Evolutionary conservation across 2,888 invertebrate genomes (phyloP).

Genomic region (Brassicogethes aeneus): DNA sequence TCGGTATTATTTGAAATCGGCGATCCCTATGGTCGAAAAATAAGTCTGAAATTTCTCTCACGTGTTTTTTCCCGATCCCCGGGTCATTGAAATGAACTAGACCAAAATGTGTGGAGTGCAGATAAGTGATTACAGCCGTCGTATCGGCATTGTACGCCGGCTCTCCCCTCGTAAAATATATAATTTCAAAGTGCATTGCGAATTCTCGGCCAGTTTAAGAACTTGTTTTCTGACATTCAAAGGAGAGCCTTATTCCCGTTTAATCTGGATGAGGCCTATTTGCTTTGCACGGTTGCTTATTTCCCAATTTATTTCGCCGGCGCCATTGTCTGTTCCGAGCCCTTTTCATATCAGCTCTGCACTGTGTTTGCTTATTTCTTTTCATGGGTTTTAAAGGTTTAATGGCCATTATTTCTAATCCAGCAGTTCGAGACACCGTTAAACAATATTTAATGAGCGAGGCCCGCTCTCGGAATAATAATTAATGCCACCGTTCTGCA

Average conservation of each 20-base stretch:
- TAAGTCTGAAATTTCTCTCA: too few relatives aligned
- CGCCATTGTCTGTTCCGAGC: constrained; percentile 14
- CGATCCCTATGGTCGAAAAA: too few relatives aligned
- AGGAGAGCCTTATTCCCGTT: constrained; percentile 30
- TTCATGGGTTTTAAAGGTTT: background rate
- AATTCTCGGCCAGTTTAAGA: constrained; percentile 27
- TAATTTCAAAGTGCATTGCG: constrained; percentile 19
- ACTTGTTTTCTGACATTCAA: constrained; percentile 24
- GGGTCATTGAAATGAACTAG: too few relatives aligned
- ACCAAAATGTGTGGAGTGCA: too few relatives aligned
- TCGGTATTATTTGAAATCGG: too few relatives aligned
- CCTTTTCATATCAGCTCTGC: background rate
- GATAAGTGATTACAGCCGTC: constrained; percentile 27
- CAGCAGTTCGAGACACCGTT: background rate
- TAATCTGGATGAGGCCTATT: constrained; percentile 29
- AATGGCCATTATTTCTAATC: background rate
- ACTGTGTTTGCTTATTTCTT: background rate
- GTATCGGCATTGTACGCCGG: constrained; percentile 23
- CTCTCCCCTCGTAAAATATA: constrained; percentile 23
- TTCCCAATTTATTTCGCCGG: constrained; percentile 27
- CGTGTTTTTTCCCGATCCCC: too few relatives aligned
- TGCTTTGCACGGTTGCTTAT: constrained; percentile 27
- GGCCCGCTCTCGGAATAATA: background rate
- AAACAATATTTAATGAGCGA: background rate
- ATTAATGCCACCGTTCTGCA: background rate